Percentiles rank a stretch among this genome's conserved stretches.
These are phyloP conservation scores for Polymixis lichenea DNA, from an alignment of 2,888 invertebrate species.

Conservation along the genomic window DNA sequence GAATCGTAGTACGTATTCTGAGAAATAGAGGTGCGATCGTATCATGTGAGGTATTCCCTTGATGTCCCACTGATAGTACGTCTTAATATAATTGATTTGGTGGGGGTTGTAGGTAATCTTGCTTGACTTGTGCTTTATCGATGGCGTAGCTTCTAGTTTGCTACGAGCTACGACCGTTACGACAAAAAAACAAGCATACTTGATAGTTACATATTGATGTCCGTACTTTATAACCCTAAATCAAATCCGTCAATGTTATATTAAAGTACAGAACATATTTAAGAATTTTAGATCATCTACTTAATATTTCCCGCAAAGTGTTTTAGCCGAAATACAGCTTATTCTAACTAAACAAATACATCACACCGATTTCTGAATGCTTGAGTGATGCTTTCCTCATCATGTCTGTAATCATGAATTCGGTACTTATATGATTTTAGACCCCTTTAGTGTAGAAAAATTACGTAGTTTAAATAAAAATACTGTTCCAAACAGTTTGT, in stretches of 20 bases:
- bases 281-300: not conserved
- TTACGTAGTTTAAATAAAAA: too few relatives aligned
- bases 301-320: not conserved
- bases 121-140: not conserved
- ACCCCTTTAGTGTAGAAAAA: too few relatives aligned
- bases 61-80: conserved; percentile 29
- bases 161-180: not conserved
- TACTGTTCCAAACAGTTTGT: too few relatives aligned
- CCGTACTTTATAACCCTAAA: not conserved
- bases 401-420: too few relatives aligned
- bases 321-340: not conserved
- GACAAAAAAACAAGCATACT: too few relatives aligned
- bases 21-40: conserved; percentile 74
- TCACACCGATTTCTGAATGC: not conserved
- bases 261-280: not conserved
- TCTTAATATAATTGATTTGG: conserved; percentile 19
- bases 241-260: too few relatives aligned
- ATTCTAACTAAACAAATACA: not conserved
- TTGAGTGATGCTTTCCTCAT: not conserved
- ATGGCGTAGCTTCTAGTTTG: not conserved
- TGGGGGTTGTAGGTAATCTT: not conserved
- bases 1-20: conserved; percentile 81
- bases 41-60: conserved; percentile 69
- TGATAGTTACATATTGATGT: too few relatives aligned
- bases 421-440: too few relatives aligned